Evolutionary conservation across 2,113 vertebrate species (phyloP).

Genomic region (Suricata suricatta): DNA sequence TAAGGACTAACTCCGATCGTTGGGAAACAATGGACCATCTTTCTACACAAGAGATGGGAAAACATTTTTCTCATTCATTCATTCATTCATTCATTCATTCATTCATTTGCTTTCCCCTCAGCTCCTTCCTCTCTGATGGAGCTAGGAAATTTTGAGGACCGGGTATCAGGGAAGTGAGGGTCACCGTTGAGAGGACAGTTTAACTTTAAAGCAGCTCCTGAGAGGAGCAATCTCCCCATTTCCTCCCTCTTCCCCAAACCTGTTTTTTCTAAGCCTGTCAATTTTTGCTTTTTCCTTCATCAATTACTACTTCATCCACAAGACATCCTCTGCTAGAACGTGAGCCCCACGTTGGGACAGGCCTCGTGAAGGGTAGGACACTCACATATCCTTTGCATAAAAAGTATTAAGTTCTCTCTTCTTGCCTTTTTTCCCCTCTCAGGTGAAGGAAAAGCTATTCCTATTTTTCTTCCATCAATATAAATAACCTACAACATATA

Average conservation of each 20-base stretch:
- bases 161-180: fast-evolving
- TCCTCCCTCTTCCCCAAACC: neutral
- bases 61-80: neutral
- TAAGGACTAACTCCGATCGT: neutral
- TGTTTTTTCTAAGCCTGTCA: neutral
- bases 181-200: neutral
- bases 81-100: neutral
- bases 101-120: neutral
- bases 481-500: neutral
- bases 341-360: neutral
- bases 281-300: neutral
- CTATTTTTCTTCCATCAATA: neutral
- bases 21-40: neutral
- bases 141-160: neutral
- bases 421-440: neutral
- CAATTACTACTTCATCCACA: neutral
- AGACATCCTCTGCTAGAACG: neutral
- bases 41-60: neutral
- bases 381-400: neutral
- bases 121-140: neutral
- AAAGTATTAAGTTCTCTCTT: neutral
- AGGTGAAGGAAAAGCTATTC: neutral
- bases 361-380: too few species aligned
- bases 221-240: neutral
- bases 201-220: neutral